phyloP scores from a whole-genome alignment of 1,140 invertebrate genomes.

The Rhopalosiphum padi region DNA sequence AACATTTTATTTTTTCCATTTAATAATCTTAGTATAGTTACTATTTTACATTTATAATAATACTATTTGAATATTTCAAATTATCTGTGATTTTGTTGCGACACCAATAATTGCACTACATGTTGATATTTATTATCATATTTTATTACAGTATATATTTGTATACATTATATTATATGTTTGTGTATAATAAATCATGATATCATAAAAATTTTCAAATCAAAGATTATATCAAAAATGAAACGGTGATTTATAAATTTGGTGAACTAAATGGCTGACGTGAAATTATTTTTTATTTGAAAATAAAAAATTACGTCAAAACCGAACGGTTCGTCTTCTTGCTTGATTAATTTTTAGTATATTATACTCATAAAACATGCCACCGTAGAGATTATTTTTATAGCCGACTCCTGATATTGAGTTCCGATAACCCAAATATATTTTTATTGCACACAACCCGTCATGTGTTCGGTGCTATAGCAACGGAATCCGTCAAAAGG shows the following conservation, averaged over 20 bases:
- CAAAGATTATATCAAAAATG: neutral
- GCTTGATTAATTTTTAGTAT: neutral
- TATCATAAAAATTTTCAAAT: neutral
- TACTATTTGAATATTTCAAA: neutral
- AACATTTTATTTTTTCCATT: neutral
- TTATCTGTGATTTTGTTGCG: neutral
- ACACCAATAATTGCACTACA: neutral
- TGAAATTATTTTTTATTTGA: slow-evolving; percentile 30
- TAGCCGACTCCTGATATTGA: neutral
- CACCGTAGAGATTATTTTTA: slow-evolving; percentile 25
- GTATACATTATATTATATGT: neutral
- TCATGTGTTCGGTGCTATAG: neutral
- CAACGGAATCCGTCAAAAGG: neutral
- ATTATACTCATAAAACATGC: slow-evolving; percentile 4
- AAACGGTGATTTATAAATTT: neutral
- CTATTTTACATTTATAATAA: neutral
- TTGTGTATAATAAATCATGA: neutral
- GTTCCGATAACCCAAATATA: slow-evolving; percentile 3
- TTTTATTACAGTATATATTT: neutral
- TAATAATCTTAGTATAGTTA: neutral
- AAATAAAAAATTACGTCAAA: neutral
- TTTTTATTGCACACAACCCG: neutral
- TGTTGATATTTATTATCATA: neutral
- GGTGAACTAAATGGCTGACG: neutral
- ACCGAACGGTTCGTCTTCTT: neutral